Evolutionary conservation across 2,113 vertebrate species (phyloP), one percentile per base, ranked within the genome.

Genomic region (Nesoenas mayeri): DNA sequence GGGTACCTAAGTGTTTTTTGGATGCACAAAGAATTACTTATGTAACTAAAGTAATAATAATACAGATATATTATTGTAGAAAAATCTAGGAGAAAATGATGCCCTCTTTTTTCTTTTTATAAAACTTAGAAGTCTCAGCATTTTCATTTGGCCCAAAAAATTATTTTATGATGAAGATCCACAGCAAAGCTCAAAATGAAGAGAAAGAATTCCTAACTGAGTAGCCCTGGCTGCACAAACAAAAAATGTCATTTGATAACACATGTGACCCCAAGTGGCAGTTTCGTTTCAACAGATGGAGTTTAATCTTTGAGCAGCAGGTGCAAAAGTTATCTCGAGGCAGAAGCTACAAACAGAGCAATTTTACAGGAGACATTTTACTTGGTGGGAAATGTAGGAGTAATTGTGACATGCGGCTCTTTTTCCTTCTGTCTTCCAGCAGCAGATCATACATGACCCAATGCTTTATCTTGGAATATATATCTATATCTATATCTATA

Each of bases 231-330:
- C 51, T 61, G 32, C 36, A 79, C 13, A 75, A 61, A 78, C 83
- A 79, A 96, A 96, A 92, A 81, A 78, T 17, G 9, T 31, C 5
- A 81, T 88, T 91, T 75, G 88, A 84, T 89, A 96, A 87, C 69
- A 85, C 84, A 91, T 47, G 85, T 88, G 85, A 90, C 90, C 79
- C 58, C 38, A 38, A 69, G 32, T 75, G 93, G 61, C 88, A 86
- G 32, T 91, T 97, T 94, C 88, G 91, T 96, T 85, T 95, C 93
- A 96, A 66, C 62, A 97, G 86, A 93, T 60, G 56, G 32, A 29
- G 79, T 92, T 95, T 97, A 95, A 96, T 97, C 95, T 97, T 94
- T 92, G 84, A 98, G 91, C 75, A 80, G 89, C 93, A 96, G 93
- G 93, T 96, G 85, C 57, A 95, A 84, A 96, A 93, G 79, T 94